Conservation (phyloP, 1,140 invertebrate genomes). For the Zaprionus nigranus region DNA sequence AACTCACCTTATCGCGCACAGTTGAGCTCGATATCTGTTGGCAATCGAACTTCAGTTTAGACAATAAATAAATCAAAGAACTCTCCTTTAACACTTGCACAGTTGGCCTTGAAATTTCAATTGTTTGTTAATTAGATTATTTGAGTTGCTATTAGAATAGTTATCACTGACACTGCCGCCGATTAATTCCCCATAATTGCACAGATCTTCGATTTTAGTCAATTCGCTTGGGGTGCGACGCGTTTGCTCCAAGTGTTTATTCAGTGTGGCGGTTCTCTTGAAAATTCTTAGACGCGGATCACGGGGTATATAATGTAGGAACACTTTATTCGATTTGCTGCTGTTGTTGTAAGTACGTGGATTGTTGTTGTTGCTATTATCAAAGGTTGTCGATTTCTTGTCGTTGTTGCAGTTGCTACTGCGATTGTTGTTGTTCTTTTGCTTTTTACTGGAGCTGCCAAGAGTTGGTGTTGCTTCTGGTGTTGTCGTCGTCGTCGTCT, state of each 20-base stretch:
- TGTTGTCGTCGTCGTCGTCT: slow-evolving; percentile 35
- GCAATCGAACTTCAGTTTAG: slow-evolving; percentile 1
- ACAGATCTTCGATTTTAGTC: slow-evolving; percentile 80
- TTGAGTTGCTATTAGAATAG: neutral
- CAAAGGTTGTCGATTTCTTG: slow-evolving; percentile 32
- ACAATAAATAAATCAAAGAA: slow-evolving; percentile 3
- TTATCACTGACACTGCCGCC: slow-evolving; percentile 59
- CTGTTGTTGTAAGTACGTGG: slow-evolving; percentile 82
- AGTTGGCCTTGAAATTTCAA: slow-evolving; percentile 37
- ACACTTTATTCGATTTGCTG: slow-evolving; percentile 83
- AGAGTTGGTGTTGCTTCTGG: slow-evolving; percentile 31
- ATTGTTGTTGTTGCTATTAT: slow-evolving; percentile 75
- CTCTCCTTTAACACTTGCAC: slow-evolving; percentile 25
- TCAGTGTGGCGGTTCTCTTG: slow-evolving; percentile 67
- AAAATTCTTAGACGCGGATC: slow-evolving; percentile 82
- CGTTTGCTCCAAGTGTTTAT: slow-evolving; percentile 71
- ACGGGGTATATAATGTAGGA: slow-evolving; percentile 80
- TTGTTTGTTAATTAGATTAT: slow-evolving; percentile 27
- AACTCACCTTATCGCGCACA: slow-evolving; percentile 20
- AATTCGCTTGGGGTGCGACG: slow-evolving; percentile 63
- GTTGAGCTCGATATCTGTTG: neutral
- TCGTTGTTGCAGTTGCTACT: slow-evolving; percentile 22
- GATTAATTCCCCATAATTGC: slow-evolving; percentile 83
- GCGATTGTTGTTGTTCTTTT: slow-evolving; percentile 5
- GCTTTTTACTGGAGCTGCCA: slow-evolving; percentile 21